Base-by-base conservation (phyloP, 2,113 vertebrate species). In the Pan troglodytes region DNA sequence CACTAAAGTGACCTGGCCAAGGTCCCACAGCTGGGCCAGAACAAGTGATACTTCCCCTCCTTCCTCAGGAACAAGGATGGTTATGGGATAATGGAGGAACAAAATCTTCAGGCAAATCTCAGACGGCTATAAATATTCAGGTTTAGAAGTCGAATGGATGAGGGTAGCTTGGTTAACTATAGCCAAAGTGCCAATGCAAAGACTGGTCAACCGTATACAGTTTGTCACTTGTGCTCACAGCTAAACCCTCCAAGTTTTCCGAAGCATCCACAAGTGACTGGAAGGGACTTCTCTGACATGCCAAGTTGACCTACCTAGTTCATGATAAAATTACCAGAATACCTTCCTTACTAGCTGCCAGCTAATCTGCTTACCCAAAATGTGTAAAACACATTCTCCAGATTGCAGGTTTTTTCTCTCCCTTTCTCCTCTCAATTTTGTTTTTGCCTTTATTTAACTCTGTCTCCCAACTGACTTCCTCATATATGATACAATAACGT, bases 381-480 rank as follows among this genome's bases (percentile, higher is more conserved):
- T 57, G 55, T 73, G 13, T n/a, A 72, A 93, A 76, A 68, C 11
- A 7, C 17, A 90, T 61, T 52, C n/a, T n/a, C 57, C 43, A 4
- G 55, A 50, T 4, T 30, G 14, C 38, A 38, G 23, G 5, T 3
- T 87, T 73, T 73, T 45, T 4, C 40, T 72, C 20, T 67, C 25
- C 35, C 13, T 38, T 16, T 48, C 22, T 5, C n/a, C 8, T 16
- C 59, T 48, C 38, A 72, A 12, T 79, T 70, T 59, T 83, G 22
- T 14, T 88, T 78, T 95, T 75, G 35, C 22, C 18, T 82, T 97
- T 57, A 79, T 55, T 96, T 84, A 48, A 75, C 27, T 79, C 25
- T 40, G 59, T 43, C 27, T 50, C 48, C 64, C 45, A 88, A 14
- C 10, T 50, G 45, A 72, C 16, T 59, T 50, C 38, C n/a, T 93